Evolutionary conservation across 2,113 vertebrate species (phyloP).

Genomic region (Ciconia maguari): DNA sequence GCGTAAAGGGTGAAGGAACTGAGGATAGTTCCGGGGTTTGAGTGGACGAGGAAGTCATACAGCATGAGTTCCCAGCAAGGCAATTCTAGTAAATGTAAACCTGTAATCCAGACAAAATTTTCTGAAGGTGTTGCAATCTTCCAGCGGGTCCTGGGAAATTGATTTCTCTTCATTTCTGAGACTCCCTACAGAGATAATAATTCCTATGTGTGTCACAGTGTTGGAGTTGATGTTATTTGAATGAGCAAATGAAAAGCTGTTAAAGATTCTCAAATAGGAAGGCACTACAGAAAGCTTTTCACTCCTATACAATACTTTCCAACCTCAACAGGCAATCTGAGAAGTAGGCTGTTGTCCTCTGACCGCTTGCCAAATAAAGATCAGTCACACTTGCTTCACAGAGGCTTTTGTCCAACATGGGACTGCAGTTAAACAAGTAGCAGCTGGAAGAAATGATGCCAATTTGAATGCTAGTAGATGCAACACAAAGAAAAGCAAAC

Average conservation of each 20-base stretch:
- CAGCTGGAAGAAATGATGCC: neutral
- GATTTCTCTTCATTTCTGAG: neutral
- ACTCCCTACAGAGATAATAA: neutral
- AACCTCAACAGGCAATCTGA: neutral
- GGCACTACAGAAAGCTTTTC: neutral
- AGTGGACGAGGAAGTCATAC: neutral
- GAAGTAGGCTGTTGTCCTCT: neutral
- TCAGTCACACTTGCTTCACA: neutral
- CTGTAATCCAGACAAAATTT: neutral
- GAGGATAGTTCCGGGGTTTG: neutral
- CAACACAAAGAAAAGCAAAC: neutral
- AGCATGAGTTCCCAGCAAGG: neutral
- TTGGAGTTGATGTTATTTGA: neutral
- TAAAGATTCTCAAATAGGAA: neutral
- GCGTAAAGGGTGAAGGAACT: neutral
- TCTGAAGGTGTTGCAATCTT: constrained; percentile 27
- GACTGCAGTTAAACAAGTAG: neutral
- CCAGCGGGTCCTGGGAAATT: neutral
- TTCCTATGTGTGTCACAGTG: neutral
- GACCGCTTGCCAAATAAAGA: neutral
- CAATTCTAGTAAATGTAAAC: constrained; percentile 18
- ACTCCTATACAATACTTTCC: neutral
- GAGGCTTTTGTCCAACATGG: neutral
- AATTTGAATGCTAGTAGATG: neutral
- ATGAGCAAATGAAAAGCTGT: neutral